Percentiles rank a stretch among this genome's conserved stretches.
Conservation (phyloP, 2,113 vertebrate species). For the Leptosomus discolor region DNA sequence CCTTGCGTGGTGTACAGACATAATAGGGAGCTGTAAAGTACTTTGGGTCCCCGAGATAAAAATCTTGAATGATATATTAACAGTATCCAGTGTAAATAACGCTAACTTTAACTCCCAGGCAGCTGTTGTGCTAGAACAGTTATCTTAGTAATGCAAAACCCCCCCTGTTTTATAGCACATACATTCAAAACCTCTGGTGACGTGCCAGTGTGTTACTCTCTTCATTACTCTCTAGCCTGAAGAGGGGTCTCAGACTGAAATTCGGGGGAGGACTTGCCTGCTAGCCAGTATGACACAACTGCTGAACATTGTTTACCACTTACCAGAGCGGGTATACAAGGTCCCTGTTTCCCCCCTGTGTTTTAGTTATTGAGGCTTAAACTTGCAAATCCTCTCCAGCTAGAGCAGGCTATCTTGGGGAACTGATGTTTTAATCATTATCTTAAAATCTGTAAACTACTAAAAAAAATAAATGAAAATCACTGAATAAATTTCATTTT, state of each 20-base stretch:
- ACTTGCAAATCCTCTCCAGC: background rate
- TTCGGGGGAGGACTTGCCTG: background rate
- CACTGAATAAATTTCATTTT: background rate
- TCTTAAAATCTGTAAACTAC: background rate
- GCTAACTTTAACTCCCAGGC: background rate
- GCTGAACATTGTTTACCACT: fast-evolving
- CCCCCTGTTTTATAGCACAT: background rate
- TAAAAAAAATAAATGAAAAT: background rate
- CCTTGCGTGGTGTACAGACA: background rate
- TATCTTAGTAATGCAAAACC: background rate
- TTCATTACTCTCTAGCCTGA: background rate
- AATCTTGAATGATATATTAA: background rate
- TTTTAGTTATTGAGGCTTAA: background rate
- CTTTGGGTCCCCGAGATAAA: background rate
- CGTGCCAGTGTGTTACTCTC: background rate
- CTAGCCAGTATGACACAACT: background rate
- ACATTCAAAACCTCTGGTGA: fast-evolving
- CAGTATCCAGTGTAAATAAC: background rate
- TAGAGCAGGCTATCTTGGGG: background rate
- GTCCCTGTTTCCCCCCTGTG: fast-evolving
- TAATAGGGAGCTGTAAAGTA: background rate
- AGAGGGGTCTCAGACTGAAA: background rate
- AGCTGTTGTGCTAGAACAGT: background rate
- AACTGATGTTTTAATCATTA: background rate
- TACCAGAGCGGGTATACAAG: background rate